Evolutionary conservation across 2,888 invertebrate genomes (phyloP), one percentile per base, ranked within the genome.

Genomic region (Tachystola acroxantha): DNA sequence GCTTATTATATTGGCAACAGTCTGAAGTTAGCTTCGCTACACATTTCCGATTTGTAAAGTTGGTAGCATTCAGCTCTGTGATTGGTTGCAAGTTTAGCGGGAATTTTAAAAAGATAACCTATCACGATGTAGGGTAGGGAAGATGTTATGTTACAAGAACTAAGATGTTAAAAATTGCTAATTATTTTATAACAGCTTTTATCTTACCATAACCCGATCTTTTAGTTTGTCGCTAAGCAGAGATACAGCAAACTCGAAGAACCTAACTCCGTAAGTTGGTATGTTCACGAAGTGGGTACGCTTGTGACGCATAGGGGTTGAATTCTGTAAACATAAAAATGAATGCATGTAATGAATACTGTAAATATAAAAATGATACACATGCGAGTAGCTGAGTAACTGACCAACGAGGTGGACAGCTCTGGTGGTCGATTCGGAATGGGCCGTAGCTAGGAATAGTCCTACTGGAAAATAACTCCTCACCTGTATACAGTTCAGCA

Each of bases 271-370:
- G 57, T 92, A 93, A 31, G 91, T 88, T 1, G 96, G 95, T 42
- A 96, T 92, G 67, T 96, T 95, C 40, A 96, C 88, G 60, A 96
- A 94, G 65, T 96, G 95, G 0, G 96, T 94, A 50, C 93, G 90
- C 71, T 96, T 96, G 76, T 96, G 96, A 12, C 96, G 88, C 93
- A 96, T 95, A 1, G 97, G 97, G 10, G 96, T 93, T 1, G 96
- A 94, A 68, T 94, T 94, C 92, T 94, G 84, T 24, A 10, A 16
- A 24, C 1, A 24, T 6, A n/a, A 2, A 9, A 24, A n/a, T 24
- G 2, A 24, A n/a, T 4, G 1, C n/a, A 24, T n/a, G 4, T 4
- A 24, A 24, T 24, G 9, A 20, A 3, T 20, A 20, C 1, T 3
- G n/a, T n/a, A n/a, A n/a, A n/a, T n/a, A n/a, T n/a, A n/a, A n/a